Evolutionary conservation across 2,888 invertebrate species (phyloP).

Genomic region (Eulithis testata): DNA sequence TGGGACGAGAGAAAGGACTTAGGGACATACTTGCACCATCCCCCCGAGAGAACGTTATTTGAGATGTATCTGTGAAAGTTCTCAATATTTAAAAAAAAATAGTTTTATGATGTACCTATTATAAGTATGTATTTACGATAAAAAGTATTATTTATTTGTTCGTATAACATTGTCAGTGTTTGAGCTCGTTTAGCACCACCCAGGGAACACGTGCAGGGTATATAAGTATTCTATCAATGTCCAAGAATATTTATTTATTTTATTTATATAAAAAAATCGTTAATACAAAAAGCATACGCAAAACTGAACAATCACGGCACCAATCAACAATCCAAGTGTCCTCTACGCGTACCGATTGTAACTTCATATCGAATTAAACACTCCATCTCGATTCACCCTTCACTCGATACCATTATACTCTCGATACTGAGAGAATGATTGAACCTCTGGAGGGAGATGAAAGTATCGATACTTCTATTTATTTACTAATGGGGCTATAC

Average conservation of each 20-base stretch:
- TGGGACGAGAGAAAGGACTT: slow-evolving; percentile 22
- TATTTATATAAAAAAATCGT: too few species aligned
- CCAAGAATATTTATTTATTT: too few species aligned
- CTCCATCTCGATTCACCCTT: slow-evolving; percentile 42
- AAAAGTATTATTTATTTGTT: too few species aligned
- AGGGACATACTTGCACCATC: slow-evolving; percentile 22
- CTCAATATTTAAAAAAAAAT: not conserved
- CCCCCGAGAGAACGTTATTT: slow-evolving; percentile 35
- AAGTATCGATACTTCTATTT: not conserved
- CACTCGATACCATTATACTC: slow-evolving; percentile 53
- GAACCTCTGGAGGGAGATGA: slow-evolving; percentile 19
- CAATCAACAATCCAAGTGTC: slow-evolving; percentile 31
- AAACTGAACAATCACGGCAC: slow-evolving; percentile 17
- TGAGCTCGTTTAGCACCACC: too few species aligned
- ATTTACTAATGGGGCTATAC: not conserved
- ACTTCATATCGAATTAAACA: slow-evolving; percentile 53
- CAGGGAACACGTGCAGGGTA: too few species aligned
- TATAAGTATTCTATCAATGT: too few species aligned
- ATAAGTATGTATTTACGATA: too few species aligned
- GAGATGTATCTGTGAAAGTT: slow-evolving; percentile 18
- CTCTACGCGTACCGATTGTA: slow-evolving; percentile 34
- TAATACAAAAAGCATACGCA: too few species aligned
- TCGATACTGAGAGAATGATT: slow-evolving; percentile 48
- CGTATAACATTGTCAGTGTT: too few species aligned
- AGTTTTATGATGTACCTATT: not conserved